Percentiles rank a stretch among this genome's conserved stretches.
Evolutionary conservation across 2,113 vertebrate species (phyloP).

Genomic region (Aphyosemion australe): DNA sequence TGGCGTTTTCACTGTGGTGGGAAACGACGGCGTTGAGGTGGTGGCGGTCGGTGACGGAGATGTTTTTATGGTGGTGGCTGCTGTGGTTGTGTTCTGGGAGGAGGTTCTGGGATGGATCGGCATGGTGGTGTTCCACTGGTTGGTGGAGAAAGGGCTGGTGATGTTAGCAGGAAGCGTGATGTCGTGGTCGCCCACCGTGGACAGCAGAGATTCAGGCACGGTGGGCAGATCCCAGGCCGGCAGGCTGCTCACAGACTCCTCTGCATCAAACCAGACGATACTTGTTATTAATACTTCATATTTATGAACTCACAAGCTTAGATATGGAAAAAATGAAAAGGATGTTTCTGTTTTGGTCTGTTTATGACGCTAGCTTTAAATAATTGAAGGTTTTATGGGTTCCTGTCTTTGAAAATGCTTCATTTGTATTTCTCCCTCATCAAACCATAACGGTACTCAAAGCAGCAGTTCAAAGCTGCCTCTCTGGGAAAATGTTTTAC

Average conservation of each 20-base stretch:
- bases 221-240: conserved; percentile 78
- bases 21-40: conserved; percentile 20
- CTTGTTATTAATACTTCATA: too few species aligned
- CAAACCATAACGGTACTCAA: too few species aligned
- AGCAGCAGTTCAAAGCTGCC: too few species aligned
- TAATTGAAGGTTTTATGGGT: background rate
- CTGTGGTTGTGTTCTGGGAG: conserved; percentile 15
- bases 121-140: conserved; percentile 69
- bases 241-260: conserved; percentile 60
- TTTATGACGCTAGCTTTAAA: background rate
- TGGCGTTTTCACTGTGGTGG: conserved; percentile 14
- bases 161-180: conserved; percentile 65
- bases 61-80: conserved; percentile 14
- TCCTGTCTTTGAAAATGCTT: background rate
- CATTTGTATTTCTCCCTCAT: too few species aligned
- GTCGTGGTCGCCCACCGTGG: conserved; percentile 71
- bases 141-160: conserved; percentile 76
- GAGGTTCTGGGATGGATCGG: conserved; percentile 48
- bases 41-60: conserved; percentile 14
- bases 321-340: too few species aligned
- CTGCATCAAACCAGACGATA: conserved; percentile 26
- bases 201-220: conserved; percentile 67
- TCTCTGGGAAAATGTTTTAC: too few species aligned
- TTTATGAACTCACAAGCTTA: too few species aligned
- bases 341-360: too few species aligned